A percentile compares a stretch with the other conserved stretches of the same genome.
phyloP scores from a whole-genome alignment of 2,888 invertebrate species.

The Xiphydria camelus region DNA sequence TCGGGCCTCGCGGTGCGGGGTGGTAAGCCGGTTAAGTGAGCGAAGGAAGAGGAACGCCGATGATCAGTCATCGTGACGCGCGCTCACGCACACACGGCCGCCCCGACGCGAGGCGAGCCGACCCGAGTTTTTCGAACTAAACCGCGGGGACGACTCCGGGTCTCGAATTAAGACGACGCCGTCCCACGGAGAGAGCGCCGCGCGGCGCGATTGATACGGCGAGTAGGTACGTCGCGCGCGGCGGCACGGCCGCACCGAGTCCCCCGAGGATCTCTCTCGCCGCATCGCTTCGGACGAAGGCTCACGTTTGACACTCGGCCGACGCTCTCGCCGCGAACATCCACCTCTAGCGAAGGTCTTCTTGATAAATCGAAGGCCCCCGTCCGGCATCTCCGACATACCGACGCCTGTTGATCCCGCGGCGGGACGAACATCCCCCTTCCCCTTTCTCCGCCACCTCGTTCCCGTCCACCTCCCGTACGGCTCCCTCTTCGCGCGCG shows the following conservation, averaged over 20 bases:
- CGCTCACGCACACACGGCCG: conserved; percentile 8
- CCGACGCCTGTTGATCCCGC: conserved; percentile 45
- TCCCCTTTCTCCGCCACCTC: conserved; percentile 1
- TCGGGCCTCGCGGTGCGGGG: conserved; percentile 29
- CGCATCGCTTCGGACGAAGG: too few species aligned
- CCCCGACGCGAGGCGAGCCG: too few species aligned
- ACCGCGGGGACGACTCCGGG: too few species aligned
- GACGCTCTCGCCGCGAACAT: neutral
- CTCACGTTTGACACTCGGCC: too few species aligned
- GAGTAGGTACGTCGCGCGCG: too few species aligned
- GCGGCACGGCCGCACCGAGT: too few species aligned
- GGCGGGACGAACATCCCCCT: conserved; percentile 4
- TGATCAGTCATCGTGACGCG: conserved; percentile 40
- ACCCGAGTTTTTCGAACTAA: too few species aligned
- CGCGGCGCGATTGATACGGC: too few species aligned
- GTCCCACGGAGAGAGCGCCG: too few species aligned
- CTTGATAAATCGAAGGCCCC: conserved; percentile 31
- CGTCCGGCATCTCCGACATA: conserved; percentile 31
- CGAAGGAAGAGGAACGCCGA: conserved; percentile 34
- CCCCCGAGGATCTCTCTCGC: too few species aligned
- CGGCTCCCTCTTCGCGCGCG: conserved; percentile 1
- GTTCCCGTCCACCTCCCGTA: too few species aligned
- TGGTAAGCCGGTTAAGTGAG: conserved; percentile 39
- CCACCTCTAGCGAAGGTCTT: neutral
- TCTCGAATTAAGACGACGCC: too few species aligned